phyloP scores from a whole-genome alignment of 2,797 vertebrate genomes.

The Hylomyscus alleni region DNA sequence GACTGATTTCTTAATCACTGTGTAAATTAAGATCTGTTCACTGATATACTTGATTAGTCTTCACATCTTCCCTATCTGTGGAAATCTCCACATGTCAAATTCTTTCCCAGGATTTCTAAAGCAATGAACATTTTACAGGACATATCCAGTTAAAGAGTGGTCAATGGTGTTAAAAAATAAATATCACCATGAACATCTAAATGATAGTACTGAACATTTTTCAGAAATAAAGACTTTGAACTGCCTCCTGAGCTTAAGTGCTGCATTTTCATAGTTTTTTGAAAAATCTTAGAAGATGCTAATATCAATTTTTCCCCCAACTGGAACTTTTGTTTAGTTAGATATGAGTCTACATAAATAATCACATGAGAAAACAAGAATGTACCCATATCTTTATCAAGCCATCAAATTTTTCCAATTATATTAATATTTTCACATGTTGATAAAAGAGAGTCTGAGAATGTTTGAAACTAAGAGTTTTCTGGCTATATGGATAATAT shows the following conservation, averaged over 20 bases:
- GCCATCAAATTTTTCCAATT: conserved; percentile 47
- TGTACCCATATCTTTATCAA: conserved; percentile 24
- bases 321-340: conserved; percentile 53
- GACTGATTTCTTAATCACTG: conserved; percentile 14
- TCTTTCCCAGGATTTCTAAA: conserved; percentile 52
- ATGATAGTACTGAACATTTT: conserved; percentile 25
- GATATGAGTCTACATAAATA: conserved; percentile 61
- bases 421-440: conserved; percentile 9
- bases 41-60: conserved; percentile 35
- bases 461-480: conserved; percentile 17
- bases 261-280: conserved; percentile 1
- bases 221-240: conserved; percentile 59
- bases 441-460: conserved; percentile 25
- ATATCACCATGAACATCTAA: conserved; percentile 57
- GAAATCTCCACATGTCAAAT: not conserved
- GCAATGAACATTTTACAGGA: conserved; percentile 22
- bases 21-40: conserved; percentile 13
- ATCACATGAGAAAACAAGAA: conserved; percentile 32
- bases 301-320: not conserved
- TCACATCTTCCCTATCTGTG: conserved; percentile 11
- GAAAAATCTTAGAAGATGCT: conserved; percentile 49
- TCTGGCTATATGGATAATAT: not conserved
- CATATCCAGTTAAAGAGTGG: conserved; percentile 45
- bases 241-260: conserved; percentile 9
- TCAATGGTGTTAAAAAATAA: conserved; percentile 34